These are phyloP conservation scores for Mesopsocus fuscifrons DNA, from an alignment of 2,888 invertebrate genomes.

Conservation along the genomic window DNA sequence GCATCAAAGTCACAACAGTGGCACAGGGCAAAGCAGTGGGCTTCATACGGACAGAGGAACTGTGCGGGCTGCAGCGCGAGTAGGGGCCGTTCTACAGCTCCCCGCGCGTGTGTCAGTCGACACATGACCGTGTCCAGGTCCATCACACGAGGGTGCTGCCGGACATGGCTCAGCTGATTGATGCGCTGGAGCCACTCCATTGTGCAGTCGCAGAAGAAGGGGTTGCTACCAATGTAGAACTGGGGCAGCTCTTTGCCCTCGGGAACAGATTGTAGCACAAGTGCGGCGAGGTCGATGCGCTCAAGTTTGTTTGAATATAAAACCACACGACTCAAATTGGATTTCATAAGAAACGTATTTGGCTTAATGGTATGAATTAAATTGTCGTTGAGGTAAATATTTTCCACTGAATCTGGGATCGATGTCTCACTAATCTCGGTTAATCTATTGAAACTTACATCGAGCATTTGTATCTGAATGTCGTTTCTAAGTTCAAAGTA, in stretches of 20 bases:
- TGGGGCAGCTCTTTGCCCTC: slow-evolving; percentile 50
- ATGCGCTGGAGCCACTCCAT: slow-evolving; percentile 74
- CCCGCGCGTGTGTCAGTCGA: slow-evolving; percentile 49
- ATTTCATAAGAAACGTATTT: slow-evolving; percentile 48
- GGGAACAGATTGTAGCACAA: slow-evolving; percentile 43
- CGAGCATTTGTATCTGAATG: slow-evolving; percentile 52
- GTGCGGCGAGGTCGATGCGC: slow-evolving; percentile 49
- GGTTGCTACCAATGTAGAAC: slow-evolving; percentile 65
- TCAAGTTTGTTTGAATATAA: slow-evolving; percentile 53
- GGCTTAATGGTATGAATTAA: slow-evolving; percentile 46
- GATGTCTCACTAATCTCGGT: slow-evolving; percentile 44
- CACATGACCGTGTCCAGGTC: slow-evolving; percentile 64
- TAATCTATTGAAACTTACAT: slow-evolving; percentile 54
- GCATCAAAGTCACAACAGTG: slow-evolving; percentile 82
- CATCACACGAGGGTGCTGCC: slow-evolving; percentile 58
- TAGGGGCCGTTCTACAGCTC: slow-evolving; percentile 31
- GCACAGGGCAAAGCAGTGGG: slow-evolving; percentile 68
- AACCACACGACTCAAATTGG: slow-evolving; percentile 53
- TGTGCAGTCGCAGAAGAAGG: slow-evolving; percentile 67
- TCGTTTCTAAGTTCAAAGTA: slow-evolving; percentile 44
- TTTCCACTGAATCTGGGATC: slow-evolving; percentile 53
- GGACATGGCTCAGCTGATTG: slow-evolving; percentile 45
- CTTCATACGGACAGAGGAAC: slow-evolving; percentile 63
- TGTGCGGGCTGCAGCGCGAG: slow-evolving; percentile 51
- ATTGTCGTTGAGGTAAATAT: slow-evolving; percentile 54